Conservation (phyloP, 2,113 vertebrate genomes). For the Muntiacus reevesi region DNA sequence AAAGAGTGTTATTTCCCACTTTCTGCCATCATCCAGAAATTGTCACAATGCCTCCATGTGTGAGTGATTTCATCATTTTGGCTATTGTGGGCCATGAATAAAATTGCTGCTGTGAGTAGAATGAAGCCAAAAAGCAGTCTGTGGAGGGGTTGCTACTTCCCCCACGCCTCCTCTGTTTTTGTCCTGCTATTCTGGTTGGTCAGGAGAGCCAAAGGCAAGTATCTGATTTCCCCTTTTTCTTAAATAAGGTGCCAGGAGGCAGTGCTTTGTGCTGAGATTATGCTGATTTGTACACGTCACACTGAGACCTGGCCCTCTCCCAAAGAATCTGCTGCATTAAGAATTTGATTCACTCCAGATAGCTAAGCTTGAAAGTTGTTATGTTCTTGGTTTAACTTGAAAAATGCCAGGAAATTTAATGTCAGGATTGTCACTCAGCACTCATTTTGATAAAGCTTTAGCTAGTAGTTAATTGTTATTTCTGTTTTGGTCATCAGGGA, state of each 20-base stretch:
- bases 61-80: background rate
- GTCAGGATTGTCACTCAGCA: constrained; percentile 50
- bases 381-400: constrained; percentile 55
- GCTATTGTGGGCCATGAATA: background rate
- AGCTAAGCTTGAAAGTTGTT: constrained; percentile 52
- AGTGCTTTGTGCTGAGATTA: constrained; percentile 20
- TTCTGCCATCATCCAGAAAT: constrained; percentile 25
- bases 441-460: constrained; percentile 50
- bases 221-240: constrained; percentile 25
- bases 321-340: constrained; percentile 48
- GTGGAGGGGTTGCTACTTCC: background rate
- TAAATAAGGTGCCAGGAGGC: constrained; percentile 34
- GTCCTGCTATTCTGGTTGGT: background rate
- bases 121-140: background rate
- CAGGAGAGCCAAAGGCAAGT: background rate
- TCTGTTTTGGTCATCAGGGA: constrained; percentile 14
- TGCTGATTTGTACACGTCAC: constrained; percentile 44
- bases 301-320: constrained; percentile 40
- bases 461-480: constrained; percentile 49
- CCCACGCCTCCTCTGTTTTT: background rate
- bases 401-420: constrained; percentile 60
- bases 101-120: background rate
- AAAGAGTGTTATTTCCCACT: background rate
- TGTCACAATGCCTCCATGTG: background rate
- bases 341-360: constrained; percentile 56